Evolutionary conservation across 2,888 invertebrate species (phyloP), one percentile per base, ranked within the genome.

Genomic region (Drosophila algonquin): DNA sequence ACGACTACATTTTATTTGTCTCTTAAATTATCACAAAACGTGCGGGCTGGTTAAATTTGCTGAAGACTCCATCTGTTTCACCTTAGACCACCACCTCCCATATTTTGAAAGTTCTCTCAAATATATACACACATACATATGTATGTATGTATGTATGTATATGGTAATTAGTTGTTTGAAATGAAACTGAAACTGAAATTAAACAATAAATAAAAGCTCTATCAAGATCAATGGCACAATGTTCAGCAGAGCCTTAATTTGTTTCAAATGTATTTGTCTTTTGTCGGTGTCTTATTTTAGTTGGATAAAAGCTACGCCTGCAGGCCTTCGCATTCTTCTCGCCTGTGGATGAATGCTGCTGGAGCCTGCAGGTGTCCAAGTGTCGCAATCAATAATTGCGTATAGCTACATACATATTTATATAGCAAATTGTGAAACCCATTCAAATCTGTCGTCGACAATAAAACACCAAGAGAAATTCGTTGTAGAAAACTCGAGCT

Each of bases 281-380:
- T n/a, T 47, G 51, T 61, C 32, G 18, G 1, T 1, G n/a, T 48
- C n/a, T 55, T 35, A 45, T 76, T 51, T 65, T 46, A 58, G 50
- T 56, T 32, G 40, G 40, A 6, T 40, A 7, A 40, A 40, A 40
- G 40, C 7, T 40, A 14, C 40, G 40, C 14, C 32, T 48, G 32
- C 35, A 7, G 14, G 30, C 50, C 58, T 48, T 18, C 7, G 16
- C 12, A 35, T 62, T 72, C 40, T 61, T 70, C 46, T 44, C 59
- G 45, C 51, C 50, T n/a, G 21, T 46, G 21, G 9, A 35, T 18
- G 40, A n/a, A n/a, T 40, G 40, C n/a, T 45, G 53, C 24, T 14
- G 40, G 52, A 45, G 72, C 60, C 70, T 73, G 71, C 71, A 72
- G 71, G 71, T 73, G 71, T 51, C 50, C 58, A n/a, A 12, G 54